phyloP scores from a whole-genome alignment of 2,113 vertebrate species.

The Hoplias malabaricus region DNA sequence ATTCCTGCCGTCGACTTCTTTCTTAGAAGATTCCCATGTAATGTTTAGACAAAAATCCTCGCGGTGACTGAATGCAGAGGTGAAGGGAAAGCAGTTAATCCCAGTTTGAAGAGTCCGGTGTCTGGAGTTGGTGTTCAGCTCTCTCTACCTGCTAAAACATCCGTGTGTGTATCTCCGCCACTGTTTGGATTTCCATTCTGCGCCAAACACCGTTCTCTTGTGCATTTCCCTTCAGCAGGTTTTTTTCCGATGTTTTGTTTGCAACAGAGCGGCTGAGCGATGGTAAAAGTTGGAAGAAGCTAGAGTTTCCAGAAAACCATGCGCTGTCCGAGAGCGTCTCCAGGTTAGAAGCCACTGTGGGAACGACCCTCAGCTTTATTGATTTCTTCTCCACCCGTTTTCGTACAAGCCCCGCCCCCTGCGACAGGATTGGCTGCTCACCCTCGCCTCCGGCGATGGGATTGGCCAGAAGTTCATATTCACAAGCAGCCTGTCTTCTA shows the following conservation, averaged over 20 bases:
- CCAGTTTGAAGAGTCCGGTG: constrained; percentile 17
- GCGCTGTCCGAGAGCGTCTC: background rate
- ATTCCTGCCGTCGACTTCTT: constrained; percentile 45
- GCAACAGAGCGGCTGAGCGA: background rate
- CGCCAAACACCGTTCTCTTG: constrained; percentile 41
- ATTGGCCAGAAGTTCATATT: background rate
- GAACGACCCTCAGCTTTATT: background rate
- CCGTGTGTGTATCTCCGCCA: constrained; percentile 66
- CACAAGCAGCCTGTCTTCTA: background rate
- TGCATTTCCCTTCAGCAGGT: constrained; percentile 1
- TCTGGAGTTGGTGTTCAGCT: constrained; percentile 17
- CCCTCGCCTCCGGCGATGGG: background rate
- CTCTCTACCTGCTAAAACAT: constrained; percentile 70
- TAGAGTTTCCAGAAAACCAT: constrained; percentile 1
- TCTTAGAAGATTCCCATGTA: constrained; percentile 16
- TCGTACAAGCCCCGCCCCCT: background rate
- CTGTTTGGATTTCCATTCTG: constrained; percentile 73
- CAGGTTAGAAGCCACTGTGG: background rate
- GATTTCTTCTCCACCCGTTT: background rate
- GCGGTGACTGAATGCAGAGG: background rate
- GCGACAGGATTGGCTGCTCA: background rate
- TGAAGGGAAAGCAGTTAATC: constrained; percentile 6
- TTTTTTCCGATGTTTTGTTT: constrained; percentile 6
- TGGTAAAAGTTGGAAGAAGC: background rate
- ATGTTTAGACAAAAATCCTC: constrained; percentile 12